A percentile compares a stretch with the other conserved stretches of the same genome.
phyloP scores from a whole-genome alignment of 2,797 vertebrate genomes.

The Nyctalus aviator region DNA sequence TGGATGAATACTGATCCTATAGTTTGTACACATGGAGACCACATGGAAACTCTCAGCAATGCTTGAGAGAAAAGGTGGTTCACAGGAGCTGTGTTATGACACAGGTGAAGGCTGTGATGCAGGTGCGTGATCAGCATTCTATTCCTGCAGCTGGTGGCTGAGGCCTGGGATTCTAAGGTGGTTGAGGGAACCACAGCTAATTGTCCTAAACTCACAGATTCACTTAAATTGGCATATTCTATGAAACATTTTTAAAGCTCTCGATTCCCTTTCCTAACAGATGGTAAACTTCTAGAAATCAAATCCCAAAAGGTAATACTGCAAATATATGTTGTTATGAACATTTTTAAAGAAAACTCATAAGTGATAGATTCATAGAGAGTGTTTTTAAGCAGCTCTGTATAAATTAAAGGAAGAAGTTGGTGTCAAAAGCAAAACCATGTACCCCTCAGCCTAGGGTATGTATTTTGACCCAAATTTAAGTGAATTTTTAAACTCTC shows the following conservation, averaged over 20 bases:
- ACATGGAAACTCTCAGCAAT: neutral
- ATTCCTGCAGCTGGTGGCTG: too few species aligned
- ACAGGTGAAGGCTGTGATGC: too few species aligned
- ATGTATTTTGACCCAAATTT: neutral
- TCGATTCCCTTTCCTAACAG: constrained; percentile 42
- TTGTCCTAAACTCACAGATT: neutral
- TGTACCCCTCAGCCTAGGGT: neutral
- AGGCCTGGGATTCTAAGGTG: neutral
- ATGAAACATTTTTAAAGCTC: constrained; percentile 18
- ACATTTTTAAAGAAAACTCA: neutral
- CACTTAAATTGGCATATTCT: neutral
- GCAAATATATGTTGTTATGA: constrained; percentile 35
- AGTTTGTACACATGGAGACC: neutral
- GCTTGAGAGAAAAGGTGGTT: neutral
- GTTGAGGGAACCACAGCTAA: neutral
- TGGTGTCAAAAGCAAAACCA: neutral
- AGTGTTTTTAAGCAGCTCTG: neutral
- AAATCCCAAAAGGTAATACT: constrained; percentile 49
- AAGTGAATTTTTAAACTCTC: neutral
- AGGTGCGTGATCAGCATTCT: accelerated
- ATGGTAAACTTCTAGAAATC: constrained; percentile 69
- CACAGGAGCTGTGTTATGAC: accelerated
- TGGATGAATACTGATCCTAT: accelerated
- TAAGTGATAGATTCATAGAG: neutral
- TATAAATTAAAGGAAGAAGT: constrained; percentile 9